phyloP scores from a whole-genome alignment of 2,888 invertebrate species.

The Diarsia rubi region DNA sequence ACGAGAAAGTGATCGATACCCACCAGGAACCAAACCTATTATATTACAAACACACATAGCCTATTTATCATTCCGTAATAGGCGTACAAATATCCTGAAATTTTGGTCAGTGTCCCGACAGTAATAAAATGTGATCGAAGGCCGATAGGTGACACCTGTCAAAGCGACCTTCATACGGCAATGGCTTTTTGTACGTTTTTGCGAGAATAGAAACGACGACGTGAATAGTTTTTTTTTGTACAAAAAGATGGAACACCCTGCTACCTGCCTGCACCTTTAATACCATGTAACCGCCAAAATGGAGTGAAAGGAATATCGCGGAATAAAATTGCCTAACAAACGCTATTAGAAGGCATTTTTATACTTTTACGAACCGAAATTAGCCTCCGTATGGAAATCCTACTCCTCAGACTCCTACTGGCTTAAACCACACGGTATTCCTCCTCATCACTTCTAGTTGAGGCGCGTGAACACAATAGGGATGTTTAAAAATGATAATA shows the following conservation, averaged over 20 bases:
- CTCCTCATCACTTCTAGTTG: too few species aligned
- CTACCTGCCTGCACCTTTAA: too few species aligned
- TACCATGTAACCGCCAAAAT: conserved; percentile 13
- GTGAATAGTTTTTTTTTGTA: conserved; percentile 23
- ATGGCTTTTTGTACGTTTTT: conserved; percentile 46
- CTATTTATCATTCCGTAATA: conserved; percentile 64
- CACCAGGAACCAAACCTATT: not conserved
- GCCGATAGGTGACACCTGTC: conserved; percentile 72
- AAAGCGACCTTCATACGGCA: conserved; percentile 59
- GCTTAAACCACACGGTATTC: too few species aligned
- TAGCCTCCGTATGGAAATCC: too few species aligned
- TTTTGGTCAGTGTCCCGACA: conserved; percentile 61
- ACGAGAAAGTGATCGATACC: too few species aligned
- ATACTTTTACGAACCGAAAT: not conserved
- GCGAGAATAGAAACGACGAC: conserved; percentile 23
- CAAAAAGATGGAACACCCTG: conserved; percentile 9
- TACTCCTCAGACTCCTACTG: too few species aligned
- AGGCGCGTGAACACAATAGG: too few species aligned
- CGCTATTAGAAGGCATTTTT: not conserved
- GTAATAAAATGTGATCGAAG: conserved; percentile 73
- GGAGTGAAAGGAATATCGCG: not conserved
- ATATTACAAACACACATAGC: conserved; percentile 3
- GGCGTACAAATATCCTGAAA: conserved; percentile 58
- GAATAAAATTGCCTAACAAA: not conserved
- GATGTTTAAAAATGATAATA: too few species aligned